Evolutionary conservation across 2,888 invertebrate species (phyloP).

Genomic region (Acronicta alni): DNA sequence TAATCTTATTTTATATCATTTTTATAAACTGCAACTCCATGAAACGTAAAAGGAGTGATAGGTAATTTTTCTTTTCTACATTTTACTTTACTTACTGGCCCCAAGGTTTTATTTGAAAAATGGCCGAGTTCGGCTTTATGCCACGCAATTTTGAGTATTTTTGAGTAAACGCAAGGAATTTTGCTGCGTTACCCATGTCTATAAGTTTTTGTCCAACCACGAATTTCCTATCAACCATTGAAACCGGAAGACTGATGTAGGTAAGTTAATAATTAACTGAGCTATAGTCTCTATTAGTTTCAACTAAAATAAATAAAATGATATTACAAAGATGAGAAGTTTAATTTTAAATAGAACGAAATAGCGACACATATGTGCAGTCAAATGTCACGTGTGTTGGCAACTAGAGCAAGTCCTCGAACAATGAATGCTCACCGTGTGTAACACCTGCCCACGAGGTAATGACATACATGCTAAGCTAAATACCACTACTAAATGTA

Average conservation of each 20-base stretch:
- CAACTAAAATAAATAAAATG: constrained; percentile 43
- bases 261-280: constrained; percentile 17
- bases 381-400: constrained; percentile 78
- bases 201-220: constrained; percentile 44
- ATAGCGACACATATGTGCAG: constrained; percentile 77
- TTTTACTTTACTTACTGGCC: too few relatives aligned
- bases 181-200: too few relatives aligned
- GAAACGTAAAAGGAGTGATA: too few relatives aligned
- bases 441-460: constrained; percentile 69
- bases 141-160: too few relatives aligned
- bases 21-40: too few relatives aligned
- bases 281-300: constrained; percentile 32
- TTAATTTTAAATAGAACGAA: constrained; percentile 59
- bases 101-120: too few relatives aligned
- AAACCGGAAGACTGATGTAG: constrained; percentile 37
- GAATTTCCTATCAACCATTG: constrained; percentile 38
- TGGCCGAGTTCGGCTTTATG: too few relatives aligned
- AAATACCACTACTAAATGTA: constrained; percentile 63
- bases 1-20: too few relatives aligned
- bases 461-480: constrained; percentile 74
- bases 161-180: too few relatives aligned
- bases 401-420: constrained; percentile 68
- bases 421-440: constrained; percentile 73
- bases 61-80: too few relatives aligned
- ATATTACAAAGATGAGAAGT: constrained; percentile 46